Conservation (phyloP, 1,140 invertebrate genomes). For the Cecropterus lyciades region DNA sequence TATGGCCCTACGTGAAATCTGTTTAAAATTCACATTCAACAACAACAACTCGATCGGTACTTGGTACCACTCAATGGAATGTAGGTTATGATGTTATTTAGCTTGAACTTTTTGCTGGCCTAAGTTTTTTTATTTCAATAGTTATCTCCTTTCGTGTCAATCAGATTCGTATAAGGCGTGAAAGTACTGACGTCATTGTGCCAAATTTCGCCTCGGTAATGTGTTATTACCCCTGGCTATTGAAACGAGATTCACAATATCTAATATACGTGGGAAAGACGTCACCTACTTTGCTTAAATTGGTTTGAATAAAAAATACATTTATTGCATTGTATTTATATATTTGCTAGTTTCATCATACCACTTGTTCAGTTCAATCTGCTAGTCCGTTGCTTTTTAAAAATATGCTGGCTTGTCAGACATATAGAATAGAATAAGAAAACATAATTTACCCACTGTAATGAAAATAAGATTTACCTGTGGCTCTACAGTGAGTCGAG, state of each 20-base stretch:
- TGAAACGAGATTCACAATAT: conserved; percentile 46
- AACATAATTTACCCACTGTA: too few relatives aligned
- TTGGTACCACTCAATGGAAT: conserved; percentile 69
- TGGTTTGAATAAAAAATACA: conserved; percentile 32
- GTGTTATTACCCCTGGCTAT: conserved; percentile 51
- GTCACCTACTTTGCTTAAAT: conserved; percentile 44
- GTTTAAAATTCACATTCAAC: conserved; percentile 79
- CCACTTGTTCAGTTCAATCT: too few relatives aligned
- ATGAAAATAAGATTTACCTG: too few relatives aligned
- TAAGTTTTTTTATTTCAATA: conserved; percentile 77
- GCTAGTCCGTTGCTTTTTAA: too few relatives aligned
- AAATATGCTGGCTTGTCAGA: too few relatives aligned
- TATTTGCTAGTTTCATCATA: not conserved
- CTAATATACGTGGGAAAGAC: conserved; percentile 48
- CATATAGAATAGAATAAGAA: too few relatives aligned
- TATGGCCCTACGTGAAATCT: conserved; percentile 69
- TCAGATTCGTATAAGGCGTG: conserved; percentile 75
- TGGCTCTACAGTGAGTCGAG: too few relatives aligned
- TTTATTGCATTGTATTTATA: conserved; percentile 36
- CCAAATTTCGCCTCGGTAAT: conserved; percentile 64
- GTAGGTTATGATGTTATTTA: conserved; percentile 83
- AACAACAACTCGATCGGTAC: conserved; percentile 51
- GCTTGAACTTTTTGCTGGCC: conserved; percentile 71
- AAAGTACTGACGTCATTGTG: conserved; percentile 78
- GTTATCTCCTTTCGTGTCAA: conserved; percentile 78